Evolutionary conservation across 2,888 invertebrate genomes (phyloP), one percentile per base, ranked within the genome.

Genomic region (Pollenia griseotomentosa): DNA sequence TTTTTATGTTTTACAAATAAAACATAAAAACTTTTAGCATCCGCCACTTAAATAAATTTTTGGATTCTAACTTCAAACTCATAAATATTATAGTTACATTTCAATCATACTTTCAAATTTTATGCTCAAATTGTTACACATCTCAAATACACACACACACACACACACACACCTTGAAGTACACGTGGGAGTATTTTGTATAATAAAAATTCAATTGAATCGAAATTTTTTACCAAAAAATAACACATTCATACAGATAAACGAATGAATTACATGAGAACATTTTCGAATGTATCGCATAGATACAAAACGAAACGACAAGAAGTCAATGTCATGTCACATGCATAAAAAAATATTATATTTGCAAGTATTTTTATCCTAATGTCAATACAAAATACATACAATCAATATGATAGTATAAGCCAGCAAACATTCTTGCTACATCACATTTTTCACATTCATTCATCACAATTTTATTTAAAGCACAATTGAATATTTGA

Each of bases 51-150:
- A 14, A 83, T 59, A 6, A 59, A 66, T 84, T 66, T 61, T 81
- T 48, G 19, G 40, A 68, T 70, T 66, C 14, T 61, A 61, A 55
- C 53, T 80, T 61, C 61, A n/a, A 86, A 80, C 70, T 80, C 86
- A 86, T 86, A 86, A 86, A 86, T 86, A 86, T 86, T 83, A 77
- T 61, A 83, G 83, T 83, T 74, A 87, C 87, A 84, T 87, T 87
- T 87, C 87, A 87, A 87, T 87, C 87, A 87, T 87, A 84, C 80
- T 86, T 86, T 77, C 75, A 86, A 86, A 86, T 86, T 83, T 86
- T 83, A 86, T 86, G 79, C 75, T 86, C 46, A 59, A 80, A 83
- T 83, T 77, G 46, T 66, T 73, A 10, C 46, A 66, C 59, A 73
- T 51, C 14, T 44, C n/a, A 53, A 51, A 66, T 59, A 61, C 33